phyloP scores from a whole-genome alignment of 2,888 invertebrate species.

The Aphidoletes aphidimyza region DNA sequence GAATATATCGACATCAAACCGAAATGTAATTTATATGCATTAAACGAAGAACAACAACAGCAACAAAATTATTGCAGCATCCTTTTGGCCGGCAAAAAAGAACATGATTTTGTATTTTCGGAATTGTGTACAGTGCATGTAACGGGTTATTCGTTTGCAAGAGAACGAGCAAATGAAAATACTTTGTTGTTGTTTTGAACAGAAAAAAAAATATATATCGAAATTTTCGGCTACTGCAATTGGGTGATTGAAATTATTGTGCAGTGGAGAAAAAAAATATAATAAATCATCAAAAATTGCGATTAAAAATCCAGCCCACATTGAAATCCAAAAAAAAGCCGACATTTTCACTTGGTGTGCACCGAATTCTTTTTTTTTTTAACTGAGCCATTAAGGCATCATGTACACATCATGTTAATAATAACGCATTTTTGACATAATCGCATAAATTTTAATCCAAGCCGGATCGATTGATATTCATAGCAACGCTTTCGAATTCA shows the following conservation, averaged over 20 bases:
- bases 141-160: not conserved
- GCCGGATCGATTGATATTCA: not conserved
- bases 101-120: not conserved
- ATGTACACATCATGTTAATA: not conserved
- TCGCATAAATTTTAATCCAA: conserved; percentile 51
- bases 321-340: not conserved
- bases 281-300: not conserved
- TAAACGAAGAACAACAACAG: not conserved
- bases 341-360: not conserved
- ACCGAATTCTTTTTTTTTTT: not conserved
- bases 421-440: conserved; percentile 49
- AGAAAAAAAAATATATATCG: too few relatives aligned
- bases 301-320: not conserved
- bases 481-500: not conserved
- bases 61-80: not conserved
- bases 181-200: too few relatives aligned
- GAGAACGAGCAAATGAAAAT: too few relatives aligned
- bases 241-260: conserved; percentile 36
- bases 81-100: not conserved
- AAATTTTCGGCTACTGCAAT: not conserved
- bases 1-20: not conserved
- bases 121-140: not conserved
- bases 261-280: not conserved
- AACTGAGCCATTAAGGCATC: not conserved
- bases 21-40: conserved; percentile 36